Base-by-base conservation (phyloP, 1,140 invertebrate species). In the Papilio glaucus region DNA sequence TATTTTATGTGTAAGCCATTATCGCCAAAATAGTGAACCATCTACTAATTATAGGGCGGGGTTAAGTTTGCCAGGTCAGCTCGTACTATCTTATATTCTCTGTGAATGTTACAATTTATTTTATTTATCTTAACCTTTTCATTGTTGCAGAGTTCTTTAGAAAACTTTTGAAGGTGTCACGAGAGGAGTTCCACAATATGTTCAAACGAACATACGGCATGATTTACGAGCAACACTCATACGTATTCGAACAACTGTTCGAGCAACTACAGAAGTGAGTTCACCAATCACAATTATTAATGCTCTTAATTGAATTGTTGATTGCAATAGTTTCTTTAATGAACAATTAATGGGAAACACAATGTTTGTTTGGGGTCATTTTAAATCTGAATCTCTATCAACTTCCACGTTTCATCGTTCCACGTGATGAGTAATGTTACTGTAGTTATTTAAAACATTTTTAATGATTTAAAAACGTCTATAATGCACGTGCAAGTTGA, bases 171-270 rank as follows among this genome's bases (percentile, higher is more conserved):
- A 94, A 95, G 74, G 95, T 96, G 77, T 98, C 98, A 6, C 96
- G 97, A 81, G 94, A 94, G 79, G 97, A 97, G 85, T 98, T 99
- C 88, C 97, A 99, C 89, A 95, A 96, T 38, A 99, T 99, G 98
- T 99, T 99, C 94, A 96, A 97, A 80, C 95, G 95, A 81, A 99
- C 98, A 1, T 99, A 99, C 92, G 98, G 98, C 9, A 96, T 98
- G 84, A 95, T 99, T 70, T 99, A 99, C 94, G 96, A 99, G 84
- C 96, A 98, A 83, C 98, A 99, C 88, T 95, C 98, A 4, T 96
- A 97, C 85, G 96, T 99, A 15, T 99, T 99, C 93, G 96, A 96
- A 45, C 96, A 98, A 82, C 95, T 99, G 42, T 99, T 99, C 92
- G 95, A 95, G 74, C 96, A 98, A 81, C 94, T 99, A 76, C 97